phyloP scores from a whole-genome alignment of 1,140 invertebrate species.

The Aradophagus sp. region DNA sequence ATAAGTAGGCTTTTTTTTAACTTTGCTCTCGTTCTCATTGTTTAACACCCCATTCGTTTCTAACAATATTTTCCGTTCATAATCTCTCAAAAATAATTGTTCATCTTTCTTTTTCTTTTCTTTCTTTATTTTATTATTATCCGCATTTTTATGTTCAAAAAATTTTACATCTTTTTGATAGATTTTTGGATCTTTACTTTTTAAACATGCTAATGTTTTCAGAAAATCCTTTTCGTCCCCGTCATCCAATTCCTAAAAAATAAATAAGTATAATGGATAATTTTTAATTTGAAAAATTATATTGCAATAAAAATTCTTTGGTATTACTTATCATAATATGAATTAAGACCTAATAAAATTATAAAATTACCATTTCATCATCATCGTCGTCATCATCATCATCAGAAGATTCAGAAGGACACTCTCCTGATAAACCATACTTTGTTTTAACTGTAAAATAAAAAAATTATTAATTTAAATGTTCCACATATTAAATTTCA shows the following conservation, averaged over 20 bases:
- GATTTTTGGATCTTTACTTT: slow-evolving; percentile 91
- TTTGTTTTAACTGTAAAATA: no score
- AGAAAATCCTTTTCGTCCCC: slow-evolving; percentile 89
- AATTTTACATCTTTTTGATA: slow-evolving; percentile 87
- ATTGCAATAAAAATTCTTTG: no score
- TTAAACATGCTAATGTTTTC: slow-evolving; percentile 87
- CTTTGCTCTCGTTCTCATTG: slow-evolving; percentile 74
- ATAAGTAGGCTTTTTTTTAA: slow-evolving; percentile 75
- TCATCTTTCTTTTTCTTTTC: slow-evolving; percentile 73
- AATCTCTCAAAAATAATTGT: slow-evolving; percentile 84
- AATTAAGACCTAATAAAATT: no score
- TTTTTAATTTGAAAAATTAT: no score
- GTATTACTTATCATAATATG: no score
- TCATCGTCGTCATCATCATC: no score
- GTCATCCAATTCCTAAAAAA: slow-evolving; percentile 60
- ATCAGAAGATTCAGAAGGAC: no score
- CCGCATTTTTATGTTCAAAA: slow-evolving; percentile 76
- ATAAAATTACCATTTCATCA: no score
- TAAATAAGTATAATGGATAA: slow-evolving; percentile 18
- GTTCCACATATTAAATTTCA: no score
- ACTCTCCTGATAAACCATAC: no score
- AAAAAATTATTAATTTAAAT: no score
- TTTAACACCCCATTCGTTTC: slow-evolving; percentile 80
- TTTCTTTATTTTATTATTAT: slow-evolving; percentile 55
- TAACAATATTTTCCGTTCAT: slow-evolving; percentile 85